Base-by-base conservation (phyloP, 2,797 vertebrate species). In the Tympanoctomys barrerae region DNA sequence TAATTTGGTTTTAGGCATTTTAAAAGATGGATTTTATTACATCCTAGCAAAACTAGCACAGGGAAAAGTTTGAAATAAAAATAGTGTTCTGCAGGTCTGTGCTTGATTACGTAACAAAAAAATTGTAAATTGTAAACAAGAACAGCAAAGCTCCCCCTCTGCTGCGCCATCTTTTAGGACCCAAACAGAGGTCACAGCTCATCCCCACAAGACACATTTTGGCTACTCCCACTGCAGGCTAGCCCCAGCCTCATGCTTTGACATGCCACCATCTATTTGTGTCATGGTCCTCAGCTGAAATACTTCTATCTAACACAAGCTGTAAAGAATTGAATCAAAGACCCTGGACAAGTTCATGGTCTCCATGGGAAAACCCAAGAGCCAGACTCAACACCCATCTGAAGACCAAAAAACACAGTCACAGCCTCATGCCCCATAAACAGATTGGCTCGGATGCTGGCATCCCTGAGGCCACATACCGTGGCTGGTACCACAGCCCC, bases 1-100 rank as follows among this genome's bases (percentile, higher is more conserved):
- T 91, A 77, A 86, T 86, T 97, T 94, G 18, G 59, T 77, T 84
- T 94, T 57, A 87, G 62, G 86, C 81, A 66, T 87, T 95, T 97
- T 90, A 70, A 96, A 90, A 93, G 62, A 71, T 92, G 46, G 77
- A 90, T 97, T 92, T 89, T 39, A 64, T 87, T 94, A 59, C 10
- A 49, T 68, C 49, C 36, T 94, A 78, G 83, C 49, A 91, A 96
- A 96, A 81, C n/a, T 87, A 89, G 61, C 94, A 90, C 6, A 62
- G 12, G 82, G 62, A 81, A 57, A 89, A 54, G 21, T 78, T 94
- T 36, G 14, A 78, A 91, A 89, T 79, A 11, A 64, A 88, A 64
- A 92, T 54, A 4, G 7, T 39, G 1, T 83, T 96, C 49, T 73
- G 28, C 0, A 54, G 66, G 42, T 75, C 46, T 91, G 61, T 94